Evolutionary conservation across 2,888 invertebrate species (phyloP).

Genomic region (Noctuana brunneofusca): DNA sequence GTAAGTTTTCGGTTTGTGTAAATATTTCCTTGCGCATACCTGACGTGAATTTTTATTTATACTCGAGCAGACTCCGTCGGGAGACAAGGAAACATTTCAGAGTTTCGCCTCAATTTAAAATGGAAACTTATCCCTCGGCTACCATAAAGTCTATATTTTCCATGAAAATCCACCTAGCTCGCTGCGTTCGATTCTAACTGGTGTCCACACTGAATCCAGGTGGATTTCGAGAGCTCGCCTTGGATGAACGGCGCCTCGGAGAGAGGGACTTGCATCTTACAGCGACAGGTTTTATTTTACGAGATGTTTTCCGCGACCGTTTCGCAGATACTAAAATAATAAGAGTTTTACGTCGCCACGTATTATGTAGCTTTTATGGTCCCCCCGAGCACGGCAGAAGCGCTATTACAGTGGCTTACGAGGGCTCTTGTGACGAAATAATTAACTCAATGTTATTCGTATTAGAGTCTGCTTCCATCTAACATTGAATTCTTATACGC

Average conservation of each 20-base stretch:
- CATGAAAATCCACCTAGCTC: slow-evolving; percentile 77
- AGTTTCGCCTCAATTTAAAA: slow-evolving; percentile 81
- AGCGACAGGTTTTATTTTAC: slow-evolving; percentile 77
- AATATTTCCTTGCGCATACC: slow-evolving; percentile 72
- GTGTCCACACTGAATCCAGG: slow-evolving; percentile 74
- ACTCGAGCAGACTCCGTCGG: slow-evolving; percentile 62
- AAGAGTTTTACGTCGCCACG: slow-evolving; percentile 79
- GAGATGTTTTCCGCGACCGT: slow-evolving; percentile 77
- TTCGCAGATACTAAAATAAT: slow-evolving; percentile 82
- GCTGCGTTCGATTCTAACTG: slow-evolving; percentile 72
- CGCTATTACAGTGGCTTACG: slow-evolving; percentile 78
- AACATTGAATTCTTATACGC: slow-evolving; percentile 57
- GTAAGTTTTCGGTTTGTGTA: slow-evolving; percentile 61
- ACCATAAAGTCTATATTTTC: slow-evolving; percentile 81
- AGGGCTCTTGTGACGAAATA: slow-evolving; percentile 79
- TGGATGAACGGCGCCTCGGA: slow-evolving; percentile 60
- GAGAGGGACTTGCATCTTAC: slow-evolving; percentile 62
- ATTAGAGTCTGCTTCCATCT: slow-evolving; percentile 64
- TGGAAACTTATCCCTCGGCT: slow-evolving; percentile 80
- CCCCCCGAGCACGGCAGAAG: slow-evolving; percentile 71
- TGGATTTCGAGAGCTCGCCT: slow-evolving; percentile 72
- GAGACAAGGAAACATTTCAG: slow-evolving; percentile 77
- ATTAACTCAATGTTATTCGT: slow-evolving; percentile 75
- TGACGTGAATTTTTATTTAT: slow-evolving; percentile 78
- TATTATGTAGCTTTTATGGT: slow-evolving; percentile 79